phyloP scores from a whole-genome alignment of 2,888 invertebrate species.

The Latheticus oryzae region DNA sequence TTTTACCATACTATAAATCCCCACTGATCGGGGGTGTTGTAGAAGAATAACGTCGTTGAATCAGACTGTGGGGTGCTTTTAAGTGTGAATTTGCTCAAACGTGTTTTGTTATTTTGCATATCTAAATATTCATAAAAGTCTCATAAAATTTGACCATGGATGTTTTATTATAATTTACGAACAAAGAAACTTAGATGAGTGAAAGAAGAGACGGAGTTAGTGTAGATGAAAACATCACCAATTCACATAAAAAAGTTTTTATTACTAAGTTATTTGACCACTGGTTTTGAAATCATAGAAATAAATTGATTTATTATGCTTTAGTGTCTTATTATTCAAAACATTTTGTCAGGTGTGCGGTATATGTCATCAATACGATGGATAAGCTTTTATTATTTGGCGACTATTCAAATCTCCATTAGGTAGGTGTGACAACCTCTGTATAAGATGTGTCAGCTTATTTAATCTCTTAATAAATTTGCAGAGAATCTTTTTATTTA shows the following conservation, averaged over 20 bases:
- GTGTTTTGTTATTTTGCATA: slow-evolving; percentile 7
- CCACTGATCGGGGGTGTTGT: slow-evolving; percentile 44
- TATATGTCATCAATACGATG: too few relatives aligned
- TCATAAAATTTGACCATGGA: background rate
- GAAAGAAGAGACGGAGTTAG: background rate
- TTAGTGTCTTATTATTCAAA: slow-evolving; percentile 4
- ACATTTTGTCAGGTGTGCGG: slow-evolving; percentile 5
- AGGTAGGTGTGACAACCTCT: slow-evolving; percentile 3
- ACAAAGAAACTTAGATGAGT: background rate
- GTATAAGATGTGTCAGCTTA: too few relatives aligned
- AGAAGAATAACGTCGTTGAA: slow-evolving; percentile 46
- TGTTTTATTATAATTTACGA: slow-evolving; percentile 1
- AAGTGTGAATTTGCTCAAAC: slow-evolving; percentile 33
- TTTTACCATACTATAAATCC: slow-evolving; percentile 52
- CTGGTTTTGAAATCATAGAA: slow-evolving; percentile 11
- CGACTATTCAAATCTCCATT: background rate
- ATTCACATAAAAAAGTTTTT: slow-evolving; percentile 12
- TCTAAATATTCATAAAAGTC: slow-evolving; percentile 21
- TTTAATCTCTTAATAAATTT: too few relatives aligned
- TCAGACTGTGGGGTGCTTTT: slow-evolving; percentile 43
- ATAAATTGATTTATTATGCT: slow-evolving; percentile 14
- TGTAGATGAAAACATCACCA: slow-evolving; percentile 6
- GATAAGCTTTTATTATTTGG: slow-evolving; percentile 6
- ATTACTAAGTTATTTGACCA: slow-evolving; percentile 6
- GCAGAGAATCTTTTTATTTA: too few relatives aligned